Base-by-base conservation (phyloP, 2,797 vertebrate species). In the Sarcoramphus papa region DNA sequence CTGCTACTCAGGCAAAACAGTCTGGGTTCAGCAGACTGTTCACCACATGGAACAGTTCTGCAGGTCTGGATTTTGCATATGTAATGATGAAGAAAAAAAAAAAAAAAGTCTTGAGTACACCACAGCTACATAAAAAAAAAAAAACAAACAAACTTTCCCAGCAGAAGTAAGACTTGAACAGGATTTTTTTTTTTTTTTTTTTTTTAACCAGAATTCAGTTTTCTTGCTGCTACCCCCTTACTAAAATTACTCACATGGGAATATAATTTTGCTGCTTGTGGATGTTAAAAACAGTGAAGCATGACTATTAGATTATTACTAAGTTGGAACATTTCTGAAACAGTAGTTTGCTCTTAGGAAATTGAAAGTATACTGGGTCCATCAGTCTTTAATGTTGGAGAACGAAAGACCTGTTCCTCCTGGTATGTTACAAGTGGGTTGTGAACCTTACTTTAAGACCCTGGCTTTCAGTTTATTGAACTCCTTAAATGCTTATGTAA, bases 1-100 rank as follows among this genome's bases (percentile, higher is more conserved):
- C 87, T 97, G 93, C 91, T 88, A 90, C 86, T 97, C 94, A 90
- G 92, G 95, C 94, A 96, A 97, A 97, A 97, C 94, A 95, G 91
- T 96, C 96, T 95, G 96, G 85, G 80, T 95, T 95, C 90, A 95
- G 88, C 95, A 96, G 92, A 96, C 92, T 95, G 94, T 85, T 95
- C 94, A 93, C 93, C 93, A 96, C 95, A 97, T 95, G 95, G 94
- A 97, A 95, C 72, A 88, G 88, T 75, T 97, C 93, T 89, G 59
- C 90, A 93, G 86, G 90, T 93, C 96, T 97, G 93, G 72, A 81
- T 95, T 97, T 95, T 96, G 92, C 95, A 96, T 95, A 97, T 95
- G 90, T 79, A 95, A 88, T 0, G 37, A 87, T 43, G 47, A 33
- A 77, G 43, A 33, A 77, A 78, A 91, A 88, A 54, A 88, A 54